Evolutionary conservation across 92 coral and sea anemone genomes (phyloP), one percentile per base, ranked within the genome.

Genomic region (Porites evermanni): DNA sequence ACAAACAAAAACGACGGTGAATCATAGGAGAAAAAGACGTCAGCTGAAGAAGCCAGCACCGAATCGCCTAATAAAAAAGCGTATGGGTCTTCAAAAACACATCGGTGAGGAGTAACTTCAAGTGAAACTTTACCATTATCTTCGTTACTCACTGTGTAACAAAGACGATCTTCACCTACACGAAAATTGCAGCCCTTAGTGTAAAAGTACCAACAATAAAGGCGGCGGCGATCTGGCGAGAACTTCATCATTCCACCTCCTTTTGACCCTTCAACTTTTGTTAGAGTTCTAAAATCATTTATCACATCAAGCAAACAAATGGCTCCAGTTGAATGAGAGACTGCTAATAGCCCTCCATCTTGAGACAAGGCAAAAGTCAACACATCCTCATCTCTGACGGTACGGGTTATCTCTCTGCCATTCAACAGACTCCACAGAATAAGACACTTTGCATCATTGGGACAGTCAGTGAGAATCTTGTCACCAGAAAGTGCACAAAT

Each of bases 361-460:
- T 53, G 64, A 79, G 75, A 79, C 84, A 59, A 67, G 2, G 74
- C 84, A 79, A 79, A 79, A 53, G 84, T 44, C 1, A 67, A 9
- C 16, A 79, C 20, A 66, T 66, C 65, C 1, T 14, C 38, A 13
- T 14, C 16, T 18, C 65, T 21, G 19, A 19, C 3, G 8, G 67
- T 53, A 79, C 65, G 75, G 67, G 51, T 13, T 0, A 53, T 67
- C 64, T 67, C 84, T 24, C 20, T 51, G 9, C 84, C 84, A 79
- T 79, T 19, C 8, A 0, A 10, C 50, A 79, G 60, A 65, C 83
- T 79, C 83, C 83, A 79, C 64, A 52, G 21, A 7, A 52, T 14
- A 50, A 79, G n/a, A 14, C 60, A 79, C 53, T 53, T 79, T 3
- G 84, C 65, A 68, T 79, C 53, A 2, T 3, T 5, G 11, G 72